Evolutionary conservation across 2,888 invertebrate species (phyloP), one percentile per base, ranked within the genome.

Genomic region (Rotaria sp.): DNA sequence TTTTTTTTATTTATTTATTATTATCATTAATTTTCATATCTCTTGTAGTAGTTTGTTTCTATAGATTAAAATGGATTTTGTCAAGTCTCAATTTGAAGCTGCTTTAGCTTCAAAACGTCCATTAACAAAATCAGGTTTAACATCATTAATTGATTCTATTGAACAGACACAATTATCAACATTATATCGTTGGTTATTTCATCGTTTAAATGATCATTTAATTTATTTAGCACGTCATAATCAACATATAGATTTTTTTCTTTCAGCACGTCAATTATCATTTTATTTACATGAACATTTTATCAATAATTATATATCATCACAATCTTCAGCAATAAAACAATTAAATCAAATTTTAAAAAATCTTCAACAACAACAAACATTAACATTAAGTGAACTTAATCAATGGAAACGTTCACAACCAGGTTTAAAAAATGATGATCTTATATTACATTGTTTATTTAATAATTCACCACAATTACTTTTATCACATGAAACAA

Each of bases 381-480:
- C 26, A n/a, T 45, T 80, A 26, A 80, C 80, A n/a, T 26, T n/a
- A 45, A 80, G n/a, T 80, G 80, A 80, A 45, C 11, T 80, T 7
- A 80, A 80, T 45, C 80, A 80, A 80, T 45, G 80, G 80, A 80
- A 24, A 80, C 80, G 80, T n/a, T 80, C 80, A 4, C 80, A 45
- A n/a, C 24, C 26, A 80, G 45, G n/a, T n/a, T n/a, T 45, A n/a
- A 45, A 7, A 45, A 11, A 15, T 5, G 80, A 80, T 45, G 80
- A 80, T 45, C 15, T 80, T n/a, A 45, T 80, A 7, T n/a, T 80
- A 4, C 45, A 80, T 80, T 80, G 80, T 80, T 24, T 80, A 80
- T 80, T 80, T 45, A 26, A 80, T 26, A 80, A 80, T 80, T 41
- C 45, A 80, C 80, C 80, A 11, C 80, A 45, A 80, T 45, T 80